Base-by-base conservation (phyloP, 2,888 invertebrate genomes). In the Acleris literana region DNA sequence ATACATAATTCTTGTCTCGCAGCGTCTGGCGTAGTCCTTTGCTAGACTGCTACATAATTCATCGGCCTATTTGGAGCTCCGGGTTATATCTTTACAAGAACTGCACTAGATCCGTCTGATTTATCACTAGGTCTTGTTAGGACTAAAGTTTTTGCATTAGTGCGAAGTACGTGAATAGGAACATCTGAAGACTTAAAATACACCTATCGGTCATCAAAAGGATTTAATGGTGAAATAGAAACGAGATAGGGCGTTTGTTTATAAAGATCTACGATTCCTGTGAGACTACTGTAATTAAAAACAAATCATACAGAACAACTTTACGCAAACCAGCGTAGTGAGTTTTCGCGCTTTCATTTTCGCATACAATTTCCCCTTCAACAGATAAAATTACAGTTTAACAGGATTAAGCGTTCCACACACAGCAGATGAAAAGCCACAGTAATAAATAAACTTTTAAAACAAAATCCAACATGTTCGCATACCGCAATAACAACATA, bases 31-130 rank as follows among this genome's bases (percentile, higher is more conserved):
- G 49, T 29, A 65, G 56, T 61, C 62, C 57, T 62, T 58, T 66
- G 48, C 16, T 52, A 53, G 57, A 52, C 65, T 56, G 20, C 62
- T 66, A 62, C 62, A 66, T 66, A 66, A 66, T 57, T 66, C 61
- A 66, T 66, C 39, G 57, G 62, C 39, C 53, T 62, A 63, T 56
- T 63, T 63, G 33, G 33, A 63, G 55, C 62, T 53, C 49, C 7
- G 48, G 55, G 55, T 63, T 63, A 65, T 61, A 61, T 65, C 60
- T 65, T 60, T 65, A 65, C 60, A 61, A 64, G 29, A 60, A 55
- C 52, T 61, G 51, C 20, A 29, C 22, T 52, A 51, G 60, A 48
- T 56, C 29, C 22, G n/a, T 55, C 51, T 61, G 60, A 65, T 51
- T 65, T 65, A 65, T 65, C 44, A 61, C 51, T 60, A 60, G 29